Evolutionary conservation across 2,888 invertebrate genomes (phyloP).

Genomic region (Micoletzkya japonica): DNA sequence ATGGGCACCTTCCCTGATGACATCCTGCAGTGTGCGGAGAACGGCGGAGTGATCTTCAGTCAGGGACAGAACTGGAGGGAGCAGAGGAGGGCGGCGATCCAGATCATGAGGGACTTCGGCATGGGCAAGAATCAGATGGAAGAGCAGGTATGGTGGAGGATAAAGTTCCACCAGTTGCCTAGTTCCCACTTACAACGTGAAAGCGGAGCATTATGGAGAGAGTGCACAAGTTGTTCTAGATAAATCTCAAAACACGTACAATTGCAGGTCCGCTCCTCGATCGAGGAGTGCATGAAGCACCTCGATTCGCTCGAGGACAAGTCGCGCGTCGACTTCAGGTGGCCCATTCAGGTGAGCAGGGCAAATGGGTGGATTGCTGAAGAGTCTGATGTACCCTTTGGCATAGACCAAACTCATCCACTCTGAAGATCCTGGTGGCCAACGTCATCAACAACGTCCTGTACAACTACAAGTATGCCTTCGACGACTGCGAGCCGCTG

Average conservation of each 20-base stretch:
- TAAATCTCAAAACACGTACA: too few species aligned
- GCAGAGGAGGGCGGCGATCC: constrained; percentile 26
- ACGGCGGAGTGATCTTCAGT: too few species aligned
- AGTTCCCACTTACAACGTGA: too few species aligned
- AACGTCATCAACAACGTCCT: constrained; percentile 30
- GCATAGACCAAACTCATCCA: neutral
- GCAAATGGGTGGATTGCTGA: too few species aligned
- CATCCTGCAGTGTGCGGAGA: too few species aligned
- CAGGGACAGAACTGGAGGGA: too few species aligned
- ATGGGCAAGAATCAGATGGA: constrained; percentile 31
- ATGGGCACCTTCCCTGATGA: too few species aligned
- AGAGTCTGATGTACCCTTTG: too few species aligned
- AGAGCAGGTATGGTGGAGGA: too few species aligned
- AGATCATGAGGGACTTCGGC: constrained; percentile 31
- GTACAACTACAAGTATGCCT: constrained; percentile 16
- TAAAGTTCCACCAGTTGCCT: neutral
- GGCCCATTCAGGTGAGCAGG: constrained; percentile 30
- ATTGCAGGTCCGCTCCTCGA: neutral
- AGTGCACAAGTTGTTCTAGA: too few species aligned
- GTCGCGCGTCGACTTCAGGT: constrained; percentile 18
- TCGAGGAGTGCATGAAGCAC: neutral
- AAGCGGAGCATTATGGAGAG: neutral
- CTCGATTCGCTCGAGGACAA: constrained; percentile 2
- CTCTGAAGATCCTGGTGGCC: constrained; percentile 25
- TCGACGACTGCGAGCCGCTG: neutral